A percentile compares a stretch with the other conserved stretches of the same genome.
Evolutionary conservation across 30 jellyfish, hydroid and myxozoan species (phyloP).

Genomic region (Turritopsis rubra): DNA sequence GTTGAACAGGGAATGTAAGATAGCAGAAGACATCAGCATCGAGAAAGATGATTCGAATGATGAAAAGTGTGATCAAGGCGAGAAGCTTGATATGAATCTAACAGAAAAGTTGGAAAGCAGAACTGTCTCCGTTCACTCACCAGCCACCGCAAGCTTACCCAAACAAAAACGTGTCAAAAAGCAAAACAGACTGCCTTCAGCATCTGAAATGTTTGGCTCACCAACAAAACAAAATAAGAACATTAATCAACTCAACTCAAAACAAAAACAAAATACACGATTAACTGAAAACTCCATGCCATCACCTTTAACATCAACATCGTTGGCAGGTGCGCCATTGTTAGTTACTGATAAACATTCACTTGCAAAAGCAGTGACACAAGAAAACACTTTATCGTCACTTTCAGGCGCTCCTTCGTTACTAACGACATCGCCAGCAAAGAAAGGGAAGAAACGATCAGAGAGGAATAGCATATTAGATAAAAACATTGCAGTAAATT

Average conservation of each 20-base stretch:
- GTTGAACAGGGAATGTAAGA: neutral
- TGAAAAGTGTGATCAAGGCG: neutral
- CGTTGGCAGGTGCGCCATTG: neutral
- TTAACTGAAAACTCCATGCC: neutral
- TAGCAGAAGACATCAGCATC: no score
- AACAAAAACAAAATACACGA: neutral
- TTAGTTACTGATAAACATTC: neutral
- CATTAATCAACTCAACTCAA: neutral
- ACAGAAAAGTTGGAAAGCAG: neutral
- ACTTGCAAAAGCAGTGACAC: neutral
- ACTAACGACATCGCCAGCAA: neutral
- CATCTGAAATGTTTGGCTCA: neutral
- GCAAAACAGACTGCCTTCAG: neutral
- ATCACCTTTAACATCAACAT: neutral
- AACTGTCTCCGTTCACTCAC: neutral
- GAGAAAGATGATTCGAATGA: neutral
- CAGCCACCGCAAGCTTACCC: neutral
- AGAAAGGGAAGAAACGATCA: neutral
- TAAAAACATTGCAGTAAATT: neutral
- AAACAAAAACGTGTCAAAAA: neutral
- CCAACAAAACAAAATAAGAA: neutral
- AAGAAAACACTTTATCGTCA: neutral
- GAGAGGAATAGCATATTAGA: no score
- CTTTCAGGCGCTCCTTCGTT: neutral
- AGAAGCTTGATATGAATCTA: neutral